Percentiles rank a stretch among this genome's conserved stretches.
Evolutionary conservation across 2,888 invertebrate genomes (phyloP).

Genomic region (Spodoptera littoralis): DNA sequence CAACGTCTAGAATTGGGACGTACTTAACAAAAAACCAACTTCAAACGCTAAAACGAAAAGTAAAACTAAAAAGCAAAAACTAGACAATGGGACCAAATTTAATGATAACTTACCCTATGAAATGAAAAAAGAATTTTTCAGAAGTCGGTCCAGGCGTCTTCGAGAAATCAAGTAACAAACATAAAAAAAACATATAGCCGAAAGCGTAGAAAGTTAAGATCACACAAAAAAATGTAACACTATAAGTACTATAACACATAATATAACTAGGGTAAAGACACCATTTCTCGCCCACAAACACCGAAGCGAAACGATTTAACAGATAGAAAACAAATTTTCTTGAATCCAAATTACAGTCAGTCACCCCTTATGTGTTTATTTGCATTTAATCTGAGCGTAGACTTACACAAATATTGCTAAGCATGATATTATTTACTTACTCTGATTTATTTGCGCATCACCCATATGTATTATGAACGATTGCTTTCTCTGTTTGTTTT

Average conservation of each 20-base stretch:
- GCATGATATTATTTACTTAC: conserved; percentile 58
- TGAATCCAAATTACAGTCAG: conserved; percentile 43
- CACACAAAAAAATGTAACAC: too few species aligned
- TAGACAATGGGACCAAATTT: too few species aligned
- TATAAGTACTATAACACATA: not conserved
- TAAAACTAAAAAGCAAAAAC: too few species aligned
- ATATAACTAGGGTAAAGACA: conserved; percentile 4
- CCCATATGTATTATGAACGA: conserved; percentile 43
- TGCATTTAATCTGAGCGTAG: conserved; percentile 54
- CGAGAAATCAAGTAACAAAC: too few species aligned
- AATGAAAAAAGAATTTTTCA: too few species aligned
- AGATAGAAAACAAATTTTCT: conserved; percentile 39
- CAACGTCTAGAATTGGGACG: too few species aligned
- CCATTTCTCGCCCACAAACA: conserved; percentile 16
- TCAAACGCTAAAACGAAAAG: too few species aligned
- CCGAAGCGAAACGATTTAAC: conserved; percentile 18
- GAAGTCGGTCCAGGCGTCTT: too few species aligned
- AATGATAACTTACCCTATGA: too few species aligned
- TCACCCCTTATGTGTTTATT: conserved; percentile 44
- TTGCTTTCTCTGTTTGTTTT: conserved; percentile 53
- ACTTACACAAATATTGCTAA: conserved; percentile 55
- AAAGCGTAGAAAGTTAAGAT: too few species aligned
- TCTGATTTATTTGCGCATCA: conserved; percentile 54
- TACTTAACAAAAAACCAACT: too few species aligned
- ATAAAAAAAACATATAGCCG: too few species aligned